Percentiles rank a stretch among this genome's conserved stretches.
These are phyloP conservation scores for Dynastes hyllus DNA, from an alignment of 2,888 invertebrate species.

Conservation along the genomic window DNA sequence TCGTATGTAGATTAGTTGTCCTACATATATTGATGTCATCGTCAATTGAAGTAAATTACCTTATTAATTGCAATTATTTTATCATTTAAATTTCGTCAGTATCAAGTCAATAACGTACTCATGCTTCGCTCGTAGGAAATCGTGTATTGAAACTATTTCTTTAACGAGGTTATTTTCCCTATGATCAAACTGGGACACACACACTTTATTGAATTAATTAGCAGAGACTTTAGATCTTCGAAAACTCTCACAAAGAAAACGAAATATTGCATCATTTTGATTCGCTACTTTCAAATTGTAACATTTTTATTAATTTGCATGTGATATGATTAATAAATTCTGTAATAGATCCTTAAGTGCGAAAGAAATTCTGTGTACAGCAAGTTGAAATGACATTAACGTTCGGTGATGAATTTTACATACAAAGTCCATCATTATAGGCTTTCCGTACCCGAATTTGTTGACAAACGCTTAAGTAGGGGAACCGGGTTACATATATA, in stretches of 20 bases:
- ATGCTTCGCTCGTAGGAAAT: not conserved
- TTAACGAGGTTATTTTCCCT: slow-evolving; percentile 31
- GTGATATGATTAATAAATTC: not conserved
- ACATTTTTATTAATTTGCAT: not conserved
- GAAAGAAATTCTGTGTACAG: not conserved
- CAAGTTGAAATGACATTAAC: slow-evolving; percentile 36
- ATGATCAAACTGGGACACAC: slow-evolving; percentile 29
- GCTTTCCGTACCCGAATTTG: slow-evolving; percentile 48
- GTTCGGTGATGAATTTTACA: slow-evolving; percentile 45
- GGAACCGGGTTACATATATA: slow-evolving; percentile 50
- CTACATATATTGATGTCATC: slow-evolving; percentile 26
- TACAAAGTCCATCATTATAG: slow-evolving; percentile 46
- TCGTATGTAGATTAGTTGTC: slow-evolving; percentile 51
- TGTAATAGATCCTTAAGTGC: not conserved
- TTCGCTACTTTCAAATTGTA: not conserved
- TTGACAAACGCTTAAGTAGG: slow-evolving; percentile 53
- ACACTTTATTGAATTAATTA: slow-evolving; percentile 26
- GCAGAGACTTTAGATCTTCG: not conserved
- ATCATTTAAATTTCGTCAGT: too few relatives aligned
- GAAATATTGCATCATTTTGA: not conserved
- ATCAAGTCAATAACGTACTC: not conserved
- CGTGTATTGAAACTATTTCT: not conserved
- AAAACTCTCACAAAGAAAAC: slow-evolving; percentile 5
- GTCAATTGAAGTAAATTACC: not conserved
- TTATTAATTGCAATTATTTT: not conserved